These are phyloP conservation scores for Lonchura striata DNA, from an alignment of 2,113 vertebrate genomes.

Conservation along the genomic window DNA sequence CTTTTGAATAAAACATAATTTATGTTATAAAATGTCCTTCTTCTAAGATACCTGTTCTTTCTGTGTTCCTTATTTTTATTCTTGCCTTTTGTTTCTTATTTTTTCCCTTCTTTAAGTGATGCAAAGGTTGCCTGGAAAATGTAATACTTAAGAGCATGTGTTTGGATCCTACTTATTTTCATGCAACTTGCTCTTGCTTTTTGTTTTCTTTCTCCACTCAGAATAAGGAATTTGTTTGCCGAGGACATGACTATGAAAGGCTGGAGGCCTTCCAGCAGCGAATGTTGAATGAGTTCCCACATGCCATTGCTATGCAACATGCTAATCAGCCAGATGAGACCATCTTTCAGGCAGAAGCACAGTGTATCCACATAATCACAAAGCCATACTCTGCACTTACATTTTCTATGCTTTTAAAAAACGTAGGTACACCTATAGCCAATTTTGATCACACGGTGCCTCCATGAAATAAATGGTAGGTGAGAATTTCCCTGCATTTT, in stretches of 20 bases:
- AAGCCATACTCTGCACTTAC: neutral
- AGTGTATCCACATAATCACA: slow-evolving; percentile 86
- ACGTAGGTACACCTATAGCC: neutral
- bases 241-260: slow-evolving; percentile 97
- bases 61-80: neutral
- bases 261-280: slow-evolving; percentile 98
- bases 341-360: slow-evolving; percentile 97
- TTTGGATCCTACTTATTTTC: neutral
- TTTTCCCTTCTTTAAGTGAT: neutral
- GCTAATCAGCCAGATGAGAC: slow-evolving; percentile 98
- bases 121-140: neutral
- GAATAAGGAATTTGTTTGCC: slow-evolving; percentile 99
- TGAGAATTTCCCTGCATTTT: neutral
- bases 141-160: neutral
- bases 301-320: slow-evolving; percentile 98
- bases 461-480: neutral
- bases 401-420: neutral
- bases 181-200: neutral
- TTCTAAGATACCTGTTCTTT: neutral
- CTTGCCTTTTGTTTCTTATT: neutral
- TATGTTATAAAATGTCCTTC: neutral
- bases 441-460: neutral
- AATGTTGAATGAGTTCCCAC: slow-evolving; percentile 98
- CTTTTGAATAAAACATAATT: neutral
- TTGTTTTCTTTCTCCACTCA: slow-evolving; percentile 51